Conservation (phyloP, 2,797 vertebrate species). For the Hippoglossus hippoglossus region DNA sequence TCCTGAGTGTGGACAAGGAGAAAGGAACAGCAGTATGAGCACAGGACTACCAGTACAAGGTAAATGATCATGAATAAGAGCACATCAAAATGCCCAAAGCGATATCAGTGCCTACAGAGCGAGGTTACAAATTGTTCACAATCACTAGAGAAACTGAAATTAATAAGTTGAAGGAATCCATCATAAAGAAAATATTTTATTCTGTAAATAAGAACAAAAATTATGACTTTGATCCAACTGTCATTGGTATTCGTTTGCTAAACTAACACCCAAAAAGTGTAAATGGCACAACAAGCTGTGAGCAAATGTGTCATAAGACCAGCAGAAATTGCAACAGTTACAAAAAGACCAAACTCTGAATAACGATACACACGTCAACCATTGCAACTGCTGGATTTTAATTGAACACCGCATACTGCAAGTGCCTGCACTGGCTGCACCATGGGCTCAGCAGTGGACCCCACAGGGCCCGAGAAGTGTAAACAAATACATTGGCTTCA, state of each 20-base stretch:
- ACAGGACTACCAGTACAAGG: no score
- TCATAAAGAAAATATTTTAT: background rate
- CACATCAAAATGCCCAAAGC: no score
- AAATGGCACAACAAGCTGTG: background rate
- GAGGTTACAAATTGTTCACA: background rate
- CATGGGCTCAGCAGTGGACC: background rate
- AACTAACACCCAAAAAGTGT: background rate
- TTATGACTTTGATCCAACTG: background rate
- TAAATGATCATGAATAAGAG: no score
- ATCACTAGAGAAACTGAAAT: background rate
- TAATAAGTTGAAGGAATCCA: background rate
- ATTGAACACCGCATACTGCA: background rate
- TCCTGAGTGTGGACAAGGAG: background rate
- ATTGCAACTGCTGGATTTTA: background rate
- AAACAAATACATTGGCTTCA: slow-evolving; percentile 1
- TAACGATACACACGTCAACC: background rate
- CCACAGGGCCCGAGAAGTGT: background rate
- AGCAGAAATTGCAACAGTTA: background rate
- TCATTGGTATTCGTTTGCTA: slow-evolving; percentile 8
- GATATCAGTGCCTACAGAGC: background rate
- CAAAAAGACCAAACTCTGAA: slow-evolving; percentile 1
- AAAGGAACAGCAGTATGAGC: no score
- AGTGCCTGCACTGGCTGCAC: slow-evolving; percentile 2
- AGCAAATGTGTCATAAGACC: background rate
- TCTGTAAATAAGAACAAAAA: no score